Evolutionary conservation across 2,113 vertebrate genomes (phyloP), one percentile per base, ranked within the genome.

Genomic region (Vimba vimba): DNA sequence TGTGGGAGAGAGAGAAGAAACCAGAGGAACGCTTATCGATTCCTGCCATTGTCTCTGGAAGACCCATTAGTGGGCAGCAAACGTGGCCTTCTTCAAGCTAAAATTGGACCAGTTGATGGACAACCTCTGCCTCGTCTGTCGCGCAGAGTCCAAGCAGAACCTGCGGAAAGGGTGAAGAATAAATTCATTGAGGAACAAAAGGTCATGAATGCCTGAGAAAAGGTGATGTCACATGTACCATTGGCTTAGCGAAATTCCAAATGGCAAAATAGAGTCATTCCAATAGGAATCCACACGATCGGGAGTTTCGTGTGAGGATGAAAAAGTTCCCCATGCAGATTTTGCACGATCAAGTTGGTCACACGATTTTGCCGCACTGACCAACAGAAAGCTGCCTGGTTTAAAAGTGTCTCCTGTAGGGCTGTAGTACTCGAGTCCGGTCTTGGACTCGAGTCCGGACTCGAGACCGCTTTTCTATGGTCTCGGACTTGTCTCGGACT

Each of bases 91-190:
- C 95, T 99, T 99, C 96, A 99, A 94, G 92, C 97, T 99, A 92
- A 99, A 99, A 93, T 99, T 99, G 91, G 98, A 97, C 98, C 98
- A 99, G 96, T 99, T 99, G 96, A 99, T 97, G 88, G 98, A 98
- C 86, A 99, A 95, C 89, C 98, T 96, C 84, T 99, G 98, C 82
- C 97, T 96, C 12, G 96, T 99, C 94, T 99, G 98, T 87, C 97
- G 95, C 30, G 98, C 97, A 57, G 98, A 99, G 92, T 99, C 98
- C 94, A 99, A 94, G 92, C 98, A 99, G 93, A 99, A 99, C 87
- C 98, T 99, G 92, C 9, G 83, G 78, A 59, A 10, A 71, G 19
- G 21, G 68, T n/a, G 21, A 71, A 43, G 66, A 23, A 39, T 30
- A 1, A 6, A 74, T 17, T 74, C 3, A 43, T 25, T 17, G 8